These are phyloP conservation scores for Pitta sordida DNA, from an alignment of 2,113 vertebrate genomes.

Conservation along the genomic window DNA sequence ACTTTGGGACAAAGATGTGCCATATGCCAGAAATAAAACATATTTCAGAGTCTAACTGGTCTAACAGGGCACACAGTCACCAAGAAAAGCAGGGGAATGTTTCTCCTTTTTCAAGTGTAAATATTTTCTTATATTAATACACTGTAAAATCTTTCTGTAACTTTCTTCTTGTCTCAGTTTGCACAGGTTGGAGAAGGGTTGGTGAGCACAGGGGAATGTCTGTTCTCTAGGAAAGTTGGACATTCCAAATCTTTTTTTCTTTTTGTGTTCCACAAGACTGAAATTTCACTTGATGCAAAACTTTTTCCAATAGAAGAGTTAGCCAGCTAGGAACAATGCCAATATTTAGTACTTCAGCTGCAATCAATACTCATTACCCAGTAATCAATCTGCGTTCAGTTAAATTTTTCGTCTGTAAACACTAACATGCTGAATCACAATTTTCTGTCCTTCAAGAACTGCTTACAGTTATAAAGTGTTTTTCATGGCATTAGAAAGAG, in stretches of 20 bases:
- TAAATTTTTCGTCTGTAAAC: background rate
- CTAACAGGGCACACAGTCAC: background rate
- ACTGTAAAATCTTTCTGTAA: background rate
- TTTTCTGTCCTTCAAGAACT: background rate
- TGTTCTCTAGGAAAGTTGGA: background rate
- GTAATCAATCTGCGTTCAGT: background rate
- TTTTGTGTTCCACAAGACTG: background rate
- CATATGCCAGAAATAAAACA: background rate
- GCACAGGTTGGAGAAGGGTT: background rate
- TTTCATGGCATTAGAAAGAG: background rate
- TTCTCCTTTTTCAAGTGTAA: background rate
- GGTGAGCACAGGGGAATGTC: background rate
- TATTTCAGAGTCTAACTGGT: background rate
- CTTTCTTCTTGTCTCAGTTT: background rate
- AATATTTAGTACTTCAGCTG: background rate
- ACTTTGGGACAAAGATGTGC: background rate
- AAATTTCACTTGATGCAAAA: background rate
- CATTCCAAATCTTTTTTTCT: background rate
- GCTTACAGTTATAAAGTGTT: background rate
- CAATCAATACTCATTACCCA: background rate
- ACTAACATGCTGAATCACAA: background rate
- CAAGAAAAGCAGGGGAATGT: background rate
- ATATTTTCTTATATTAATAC: background rate
- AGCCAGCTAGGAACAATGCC: background rate
- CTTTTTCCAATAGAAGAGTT: background rate